Evolutionary conservation across 2,888 invertebrate genomes (phyloP).

Genomic region (Argyra leucocephala): DNA sequence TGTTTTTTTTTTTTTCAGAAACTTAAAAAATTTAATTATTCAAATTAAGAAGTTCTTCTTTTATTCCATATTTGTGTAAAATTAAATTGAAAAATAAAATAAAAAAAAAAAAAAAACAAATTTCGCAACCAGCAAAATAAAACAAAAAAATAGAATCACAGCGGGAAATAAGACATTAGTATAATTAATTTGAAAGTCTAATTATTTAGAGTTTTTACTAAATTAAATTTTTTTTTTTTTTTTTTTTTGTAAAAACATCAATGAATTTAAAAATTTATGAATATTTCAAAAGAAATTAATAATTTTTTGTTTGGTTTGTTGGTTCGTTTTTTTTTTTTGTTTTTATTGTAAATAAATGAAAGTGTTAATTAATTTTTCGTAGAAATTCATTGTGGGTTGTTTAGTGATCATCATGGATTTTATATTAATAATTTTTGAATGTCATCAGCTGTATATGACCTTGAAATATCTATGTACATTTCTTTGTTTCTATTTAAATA

Average conservation of each 20-base stretch:
- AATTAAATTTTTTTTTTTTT: no score
- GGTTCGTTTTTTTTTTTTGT: background rate
- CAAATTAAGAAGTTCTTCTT: no score
- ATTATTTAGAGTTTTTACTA: no score
- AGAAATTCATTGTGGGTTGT: background rate
- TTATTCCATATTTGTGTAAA: no score
- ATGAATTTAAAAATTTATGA: background rate
- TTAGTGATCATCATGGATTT: background rate
- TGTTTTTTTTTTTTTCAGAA: no score
- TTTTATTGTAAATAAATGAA: background rate
- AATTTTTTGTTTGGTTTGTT: no score
- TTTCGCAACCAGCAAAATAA: background rate
- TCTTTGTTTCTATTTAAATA: no score
- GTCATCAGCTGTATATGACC: background rate
- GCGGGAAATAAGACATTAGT: background rate
- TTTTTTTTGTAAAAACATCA: no score
- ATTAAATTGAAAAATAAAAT: no score
- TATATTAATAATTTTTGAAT: background rate
- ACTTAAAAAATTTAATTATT: no score
- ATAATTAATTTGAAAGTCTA: conserved; percentile 6
- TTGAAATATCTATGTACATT: no score
- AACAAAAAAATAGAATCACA: background rate
- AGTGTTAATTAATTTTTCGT: background rate
- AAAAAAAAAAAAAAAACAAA: no score
- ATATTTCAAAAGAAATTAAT: background rate